phyloP scores from a whole-genome alignment of 2,113 vertebrate genomes.

The Fukomys damarensis region DNA sequence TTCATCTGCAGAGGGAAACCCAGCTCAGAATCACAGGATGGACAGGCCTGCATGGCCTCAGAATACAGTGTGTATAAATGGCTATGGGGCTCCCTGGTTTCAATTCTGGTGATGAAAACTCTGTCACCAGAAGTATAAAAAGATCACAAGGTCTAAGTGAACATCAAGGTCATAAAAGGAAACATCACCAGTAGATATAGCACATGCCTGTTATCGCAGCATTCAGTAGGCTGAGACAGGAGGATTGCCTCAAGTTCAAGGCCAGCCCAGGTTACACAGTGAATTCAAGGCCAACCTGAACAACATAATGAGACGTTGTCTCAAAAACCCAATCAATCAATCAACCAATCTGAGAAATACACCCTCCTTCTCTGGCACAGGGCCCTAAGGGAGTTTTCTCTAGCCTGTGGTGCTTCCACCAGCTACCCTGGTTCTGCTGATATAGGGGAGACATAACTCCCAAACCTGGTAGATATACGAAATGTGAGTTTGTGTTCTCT shows the following conservation, averaged over 20 bases:
- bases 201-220: not conserved
- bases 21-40: not conserved
- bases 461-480: too few relatives aligned
- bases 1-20: not conserved
- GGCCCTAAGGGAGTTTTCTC: not conserved
- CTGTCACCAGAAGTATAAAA: not conserved
- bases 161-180: not conserved
- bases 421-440: not conserved
- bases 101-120: not conserved
- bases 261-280: not conserved
- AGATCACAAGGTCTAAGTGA: not conserved
- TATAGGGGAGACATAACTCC: too few relatives aligned
- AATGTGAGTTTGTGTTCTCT: too few relatives aligned
- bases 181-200: not conserved
- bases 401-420: not conserved
- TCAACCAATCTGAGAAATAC: not conserved
- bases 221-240: not conserved
- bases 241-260: not conserved
- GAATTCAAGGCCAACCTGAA: not conserved
- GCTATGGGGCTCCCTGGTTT: not conserved
- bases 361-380: not conserved
- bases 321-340: not conserved
- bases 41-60: accelerated
- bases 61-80: accelerated
- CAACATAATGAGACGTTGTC: not conserved